Base-by-base conservation (phyloP, 1,140 invertebrate species). In the Nasonia vitripennis region DNA sequence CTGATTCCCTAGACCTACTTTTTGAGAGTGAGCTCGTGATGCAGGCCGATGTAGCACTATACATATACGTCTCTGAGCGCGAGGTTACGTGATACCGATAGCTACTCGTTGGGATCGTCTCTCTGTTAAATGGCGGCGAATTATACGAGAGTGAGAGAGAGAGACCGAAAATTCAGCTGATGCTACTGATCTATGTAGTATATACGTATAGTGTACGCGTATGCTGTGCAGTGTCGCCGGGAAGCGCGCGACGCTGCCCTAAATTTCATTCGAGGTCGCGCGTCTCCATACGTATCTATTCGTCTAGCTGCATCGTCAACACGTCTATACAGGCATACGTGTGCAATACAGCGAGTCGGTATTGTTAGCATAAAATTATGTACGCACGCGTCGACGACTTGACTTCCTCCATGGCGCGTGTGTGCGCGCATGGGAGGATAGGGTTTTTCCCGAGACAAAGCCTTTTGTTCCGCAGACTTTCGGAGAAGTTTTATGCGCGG, bases 1-100 rank as follows among this genome's bases (percentile, higher is more conserved):
- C 91, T 91, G 91, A 90, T 91, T 90, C 90, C 91, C 91, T 91
- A 91, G 91, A 92, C 91, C 91, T 91, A 92, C 89, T 91, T 92
- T 91, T 90, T n/a, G 62, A 73, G 23, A 74, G 23, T 2, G n/a
- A 12, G 7, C 23, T 41, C 17, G 55, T 62, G 17, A 62, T 7
- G 6, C 55, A 20, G 17, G 6, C 17, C 55, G 1, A 7, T 62
- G 20, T 62, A 62, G n/a, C 7, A 20, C 14, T 62, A 62, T n/a
- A n/a, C n/a, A n/a, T n/a, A 62, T 7, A 62, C 6, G 0, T 62
- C 20, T 20, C 4, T n/a, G 5, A 20, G 7, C 20, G 17, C 5
- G 55, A 27, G 1, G 51, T 14, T 55, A 55, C 17, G 17, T 9
- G 17, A 51, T 51, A 51, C 48, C 48, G 14, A 51, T 51, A 14